Conservation (phyloP, 2,797 vertebrate genomes). For the Clamator glandarius region DNA sequence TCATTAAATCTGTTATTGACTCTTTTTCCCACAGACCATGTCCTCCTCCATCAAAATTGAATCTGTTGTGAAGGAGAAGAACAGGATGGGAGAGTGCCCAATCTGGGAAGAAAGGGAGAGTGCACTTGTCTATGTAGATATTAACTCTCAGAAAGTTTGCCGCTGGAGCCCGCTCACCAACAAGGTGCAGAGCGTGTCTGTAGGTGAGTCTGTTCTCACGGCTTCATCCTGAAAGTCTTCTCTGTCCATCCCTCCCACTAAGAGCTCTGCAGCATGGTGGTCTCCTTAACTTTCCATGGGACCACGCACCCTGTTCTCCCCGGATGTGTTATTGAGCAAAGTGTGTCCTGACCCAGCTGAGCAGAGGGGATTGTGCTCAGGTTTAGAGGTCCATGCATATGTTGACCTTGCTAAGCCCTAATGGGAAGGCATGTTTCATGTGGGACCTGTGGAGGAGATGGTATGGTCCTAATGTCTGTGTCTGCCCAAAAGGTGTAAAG, state of each 20-base stretch:
- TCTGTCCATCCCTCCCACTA: neutral
- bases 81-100: conserved; percentile 62
- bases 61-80: conserved; percentile 61
- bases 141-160: conserved; percentile 68
- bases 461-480: neutral
- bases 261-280: neutral
- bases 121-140: conserved; percentile 62
- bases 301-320: rapidly evolving
- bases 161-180: conserved; percentile 63
- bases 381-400: neutral
- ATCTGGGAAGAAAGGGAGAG: conserved; percentile 71
- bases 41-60: conserved; percentile 56
- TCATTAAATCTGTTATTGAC: neutral
- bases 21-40: conserved; percentile 47
- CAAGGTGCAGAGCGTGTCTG: conserved; percentile 18
- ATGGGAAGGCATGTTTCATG: neutral
- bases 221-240: neutral
- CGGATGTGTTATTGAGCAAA: rapidly evolving
- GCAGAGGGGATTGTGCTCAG: neutral
- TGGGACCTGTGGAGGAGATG: neutral
- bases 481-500: neutral
- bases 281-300: neutral
- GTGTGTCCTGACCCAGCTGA: rapidly evolving
- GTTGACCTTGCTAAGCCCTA: neutral
- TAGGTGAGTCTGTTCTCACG: neutral